Conservation (phyloP, 2,113 vertebrate genomes). For the Suncus etruscus region DNA sequence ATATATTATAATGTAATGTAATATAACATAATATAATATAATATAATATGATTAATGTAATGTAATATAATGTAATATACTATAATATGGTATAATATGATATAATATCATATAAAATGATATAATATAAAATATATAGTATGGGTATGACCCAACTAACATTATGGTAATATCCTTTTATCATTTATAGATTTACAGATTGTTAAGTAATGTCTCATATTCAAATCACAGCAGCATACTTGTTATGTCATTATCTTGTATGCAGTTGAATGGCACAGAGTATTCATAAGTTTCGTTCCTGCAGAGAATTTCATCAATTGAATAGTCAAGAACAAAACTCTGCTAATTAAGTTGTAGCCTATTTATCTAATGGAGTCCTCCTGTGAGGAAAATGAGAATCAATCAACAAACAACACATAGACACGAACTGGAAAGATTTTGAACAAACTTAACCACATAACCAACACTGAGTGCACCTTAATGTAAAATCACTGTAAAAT, state of each 20-base stretch:
- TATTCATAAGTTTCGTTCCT: slow-evolving; percentile 72
- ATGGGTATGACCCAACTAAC: no score
- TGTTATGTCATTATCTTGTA: slow-evolving; percentile 69
- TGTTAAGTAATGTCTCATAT: not conserved
- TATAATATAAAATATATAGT: no score
- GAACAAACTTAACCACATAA: slow-evolving; percentile 72
- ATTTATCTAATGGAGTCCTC: slow-evolving; percentile 79
- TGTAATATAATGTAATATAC: no score
- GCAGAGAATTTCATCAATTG: slow-evolving; percentile 81
- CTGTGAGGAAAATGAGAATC: slow-evolving; percentile 80
- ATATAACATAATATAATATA: no score
- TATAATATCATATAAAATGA: no score
- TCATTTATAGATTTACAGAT: slow-evolving; percentile 40
- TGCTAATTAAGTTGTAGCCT: slow-evolving; percentile 83
- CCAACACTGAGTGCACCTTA: slow-evolving; percentile 49
- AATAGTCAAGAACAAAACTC: slow-evolving; percentile 78
- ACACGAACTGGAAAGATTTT: slow-evolving; percentile 72
- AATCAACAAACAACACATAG: slow-evolving; percentile 78
- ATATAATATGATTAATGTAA: no score
- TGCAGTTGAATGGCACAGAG: slow-evolving; percentile 66
- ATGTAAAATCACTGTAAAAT: slow-evolving; percentile 16
- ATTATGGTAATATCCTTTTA: not conserved
- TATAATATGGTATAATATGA: no score
- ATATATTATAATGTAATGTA: no score
- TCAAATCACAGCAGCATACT: slow-evolving; percentile 60